Evolutionary conservation across 2,113 vertebrate genomes (phyloP).

Genomic region (Corythornis madagascariensis): DNA sequence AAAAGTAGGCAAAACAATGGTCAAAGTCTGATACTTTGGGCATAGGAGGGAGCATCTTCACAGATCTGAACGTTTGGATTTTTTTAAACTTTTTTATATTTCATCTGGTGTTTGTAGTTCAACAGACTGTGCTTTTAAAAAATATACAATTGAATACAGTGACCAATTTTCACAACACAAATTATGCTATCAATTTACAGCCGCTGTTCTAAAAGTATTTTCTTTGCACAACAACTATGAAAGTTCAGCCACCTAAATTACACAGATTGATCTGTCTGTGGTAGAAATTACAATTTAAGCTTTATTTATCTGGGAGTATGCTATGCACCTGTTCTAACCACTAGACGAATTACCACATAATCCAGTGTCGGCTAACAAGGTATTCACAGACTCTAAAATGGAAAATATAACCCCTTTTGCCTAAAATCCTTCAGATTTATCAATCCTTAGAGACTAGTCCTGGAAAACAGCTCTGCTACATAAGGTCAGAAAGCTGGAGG

Average conservation of each 20-base stretch:
- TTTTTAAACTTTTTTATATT: background rate
- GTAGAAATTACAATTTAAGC: background rate
- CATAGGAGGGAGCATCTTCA: background rate
- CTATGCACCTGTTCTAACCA: background rate
- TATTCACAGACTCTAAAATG: background rate
- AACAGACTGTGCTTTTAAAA: background rate
- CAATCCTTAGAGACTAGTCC: background rate
- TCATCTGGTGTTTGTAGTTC: background rate
- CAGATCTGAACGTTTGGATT: background rate
- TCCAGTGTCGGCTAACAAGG: background rate
- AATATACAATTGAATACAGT: background rate
- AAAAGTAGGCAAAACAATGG: background rate
- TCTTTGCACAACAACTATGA: background rate
- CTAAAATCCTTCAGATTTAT: background rate
- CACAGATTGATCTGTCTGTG: background rate
- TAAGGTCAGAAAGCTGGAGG: background rate
- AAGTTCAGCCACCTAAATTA: background rate
- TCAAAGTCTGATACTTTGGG: background rate
- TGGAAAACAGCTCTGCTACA: background rate
- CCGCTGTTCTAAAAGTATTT: background rate
- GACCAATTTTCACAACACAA: background rate
- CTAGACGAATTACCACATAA: background rate
- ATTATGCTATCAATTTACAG: background rate
- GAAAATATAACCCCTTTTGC: background rate
- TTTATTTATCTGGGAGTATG: background rate